Evolutionary conservation across 2,113 vertebrate species (phyloP).

Genomic region (Lontra canadensis): DNA sequence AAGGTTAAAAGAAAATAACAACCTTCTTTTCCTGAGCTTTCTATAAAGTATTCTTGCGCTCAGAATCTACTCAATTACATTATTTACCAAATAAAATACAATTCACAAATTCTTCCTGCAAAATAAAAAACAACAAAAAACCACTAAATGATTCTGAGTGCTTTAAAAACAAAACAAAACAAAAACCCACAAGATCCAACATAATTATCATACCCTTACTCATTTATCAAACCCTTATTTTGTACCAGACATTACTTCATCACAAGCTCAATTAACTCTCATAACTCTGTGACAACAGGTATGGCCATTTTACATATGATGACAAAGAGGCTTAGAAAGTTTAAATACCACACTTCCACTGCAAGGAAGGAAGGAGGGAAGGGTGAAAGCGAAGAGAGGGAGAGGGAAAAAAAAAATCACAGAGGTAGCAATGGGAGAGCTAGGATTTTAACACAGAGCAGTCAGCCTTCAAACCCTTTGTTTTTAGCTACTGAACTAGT

Average conservation of each 20-base stretch:
- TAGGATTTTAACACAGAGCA: not conserved
- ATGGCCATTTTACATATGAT: not conserved
- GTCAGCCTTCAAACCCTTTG: not conserved
- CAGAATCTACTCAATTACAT: not conserved
- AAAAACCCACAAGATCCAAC: not conserved
- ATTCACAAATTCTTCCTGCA: conserved; percentile 32
- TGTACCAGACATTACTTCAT: not conserved
- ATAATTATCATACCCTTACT: not conserved
- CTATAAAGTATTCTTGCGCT: not conserved
- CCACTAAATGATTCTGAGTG: not conserved
- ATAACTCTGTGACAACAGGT: not conserved
- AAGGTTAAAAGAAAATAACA: not conserved
- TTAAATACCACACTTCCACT: not conserved
- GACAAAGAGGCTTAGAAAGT: not conserved
- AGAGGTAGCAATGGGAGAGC: not conserved
- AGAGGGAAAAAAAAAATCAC: not conserved
- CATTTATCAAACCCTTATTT: not conserved
- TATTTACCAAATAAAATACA: conserved; percentile 9
- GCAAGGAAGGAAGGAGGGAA: not conserved
- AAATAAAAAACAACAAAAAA: not conserved
- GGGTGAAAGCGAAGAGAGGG: not conserved
- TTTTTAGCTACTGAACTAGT: not conserved
- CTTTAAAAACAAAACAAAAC: not conserved
- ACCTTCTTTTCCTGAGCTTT: not conserved
- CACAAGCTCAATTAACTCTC: not conserved